Percentiles rank a stretch among this genome's conserved stretches.
These are phyloP conservation scores for Chymomyza procnemis DNA, from an alignment of 2,888 invertebrate genomes.

Conservation along the genomic window DNA sequence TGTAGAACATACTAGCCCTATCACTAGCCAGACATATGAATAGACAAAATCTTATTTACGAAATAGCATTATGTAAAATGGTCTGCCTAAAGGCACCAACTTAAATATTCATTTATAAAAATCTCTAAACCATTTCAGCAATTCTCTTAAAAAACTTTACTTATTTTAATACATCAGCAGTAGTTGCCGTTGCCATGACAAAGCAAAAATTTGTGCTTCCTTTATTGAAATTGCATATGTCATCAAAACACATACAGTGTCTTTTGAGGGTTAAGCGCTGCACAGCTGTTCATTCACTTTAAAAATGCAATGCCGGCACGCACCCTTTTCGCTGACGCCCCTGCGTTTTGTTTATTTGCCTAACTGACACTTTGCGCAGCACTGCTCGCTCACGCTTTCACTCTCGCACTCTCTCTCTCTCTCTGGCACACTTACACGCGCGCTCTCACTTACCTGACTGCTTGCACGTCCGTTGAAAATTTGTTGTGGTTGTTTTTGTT, in stretches of 20 bases:
- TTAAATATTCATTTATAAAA: too few species aligned
- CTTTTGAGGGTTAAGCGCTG: not conserved
- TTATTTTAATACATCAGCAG: not conserved
- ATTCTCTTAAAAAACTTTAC: too few species aligned
- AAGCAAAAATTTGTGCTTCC: not conserved
- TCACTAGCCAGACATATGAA: too few species aligned
- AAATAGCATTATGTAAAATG: too few species aligned
- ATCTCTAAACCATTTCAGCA: too few species aligned
- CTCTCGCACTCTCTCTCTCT: not conserved
- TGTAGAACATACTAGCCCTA: too few species aligned
- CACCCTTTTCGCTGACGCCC: not conserved
- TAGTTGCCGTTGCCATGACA: not conserved
- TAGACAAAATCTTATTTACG: too few species aligned
- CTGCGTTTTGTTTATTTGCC: conserved; percentile 1
- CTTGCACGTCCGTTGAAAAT: not conserved
- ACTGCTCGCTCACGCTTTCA: not conserved
- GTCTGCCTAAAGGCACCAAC: too few species aligned
- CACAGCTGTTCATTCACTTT: not conserved
- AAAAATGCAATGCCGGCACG: not conserved
- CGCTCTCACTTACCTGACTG: not conserved
- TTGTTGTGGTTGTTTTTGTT: not conserved
- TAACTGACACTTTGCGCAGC: not conserved
- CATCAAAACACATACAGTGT: not conserved
- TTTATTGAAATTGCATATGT: not conserved
- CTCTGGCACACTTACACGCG: not conserved